phyloP scores from a whole-genome alignment of 2,888 invertebrate species.

The Pseudanteris insignis region DNA sequence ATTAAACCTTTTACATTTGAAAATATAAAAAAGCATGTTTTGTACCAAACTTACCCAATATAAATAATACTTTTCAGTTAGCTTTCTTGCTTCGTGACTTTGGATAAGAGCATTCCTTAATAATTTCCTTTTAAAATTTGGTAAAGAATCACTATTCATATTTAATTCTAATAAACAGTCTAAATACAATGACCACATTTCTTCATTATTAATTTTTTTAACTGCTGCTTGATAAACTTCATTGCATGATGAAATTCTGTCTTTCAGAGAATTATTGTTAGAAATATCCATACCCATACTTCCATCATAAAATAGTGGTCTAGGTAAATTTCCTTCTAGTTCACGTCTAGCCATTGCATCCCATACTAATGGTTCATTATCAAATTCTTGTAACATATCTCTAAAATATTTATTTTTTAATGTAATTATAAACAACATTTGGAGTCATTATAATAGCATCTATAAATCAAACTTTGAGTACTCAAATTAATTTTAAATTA shows the following conservation, averaged over 20 bases:
- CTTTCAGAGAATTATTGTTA: slow-evolving; percentile 59
- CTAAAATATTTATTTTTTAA: too few species aligned
- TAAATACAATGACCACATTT: slow-evolving; percentile 71
- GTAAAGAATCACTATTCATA: slow-evolving; percentile 65
- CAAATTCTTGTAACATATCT: slow-evolving; percentile 68
- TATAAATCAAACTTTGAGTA: too few species aligned
- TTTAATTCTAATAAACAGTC: slow-evolving; percentile 70
- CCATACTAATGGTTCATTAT: slow-evolving; percentile 71
- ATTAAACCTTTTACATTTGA: too few species aligned
- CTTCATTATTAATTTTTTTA: slow-evolving; percentile 66
- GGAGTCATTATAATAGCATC: too few species aligned
- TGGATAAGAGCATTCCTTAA: slow-evolving; percentile 68
- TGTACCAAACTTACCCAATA: slow-evolving; percentile 60
- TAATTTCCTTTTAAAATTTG: slow-evolving; percentile 68
- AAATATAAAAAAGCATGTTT: slow-evolving; percentile 1
- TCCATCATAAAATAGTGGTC: slow-evolving; percentile 49
- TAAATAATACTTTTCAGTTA: slow-evolving; percentile 68
- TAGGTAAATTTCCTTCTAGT: slow-evolving; percentile 65
- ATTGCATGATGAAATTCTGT: slow-evolving; percentile 67
- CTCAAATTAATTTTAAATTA: too few species aligned
- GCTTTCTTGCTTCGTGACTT: slow-evolving; percentile 67
- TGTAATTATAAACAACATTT: too few species aligned
- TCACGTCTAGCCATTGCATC: slow-evolving; percentile 72
- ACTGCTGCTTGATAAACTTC: slow-evolving; percentile 69
- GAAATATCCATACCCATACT: slow-evolving; percentile 51